Evolutionary conservation across 2,113 vertebrate genomes (phyloP), one percentile per base, ranked within the genome.

Genomic region (Pterophyllum scalare): DNA sequence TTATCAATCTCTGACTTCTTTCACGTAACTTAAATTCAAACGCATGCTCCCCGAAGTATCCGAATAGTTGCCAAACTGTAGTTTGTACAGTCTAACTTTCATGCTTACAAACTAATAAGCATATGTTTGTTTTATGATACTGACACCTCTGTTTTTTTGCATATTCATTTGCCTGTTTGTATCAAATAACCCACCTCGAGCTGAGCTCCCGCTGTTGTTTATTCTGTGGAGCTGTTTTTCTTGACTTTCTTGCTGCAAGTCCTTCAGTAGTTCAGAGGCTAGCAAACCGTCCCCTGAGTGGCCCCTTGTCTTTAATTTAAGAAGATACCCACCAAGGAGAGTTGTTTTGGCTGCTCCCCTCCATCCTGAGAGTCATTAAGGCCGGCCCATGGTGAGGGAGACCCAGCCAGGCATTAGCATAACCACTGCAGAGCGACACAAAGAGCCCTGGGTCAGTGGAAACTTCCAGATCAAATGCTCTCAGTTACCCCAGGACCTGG

Each of bases 111-210:
- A 79, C 77, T 54, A 61, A 85, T 82, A 43, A 91, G 65, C 88
- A 80, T 76, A 64, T 84, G 84, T 91, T 89, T 92, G 85, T 83
- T 90, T 84, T 77, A 79, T 35, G 83, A 74, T 83, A 75, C 78
- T 77, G 62, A 81, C 28, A 22, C 60, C 31, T 22, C 77, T 76
- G 67, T 54, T 77, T 67, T 19, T 94, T 92, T 92, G 81, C 87
- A 92, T 92, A 82, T 87, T 81, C 59, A 89, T 93, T 92, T 92
- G 85, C 82, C 76, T 93, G 84, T 75, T 89, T 89, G 83, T 90
- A 84, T 92, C 90, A 64, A 52, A 87, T 89, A 60, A 79, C 59
- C 58, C 86, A 79, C 64, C 80, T 75, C 14, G 19, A 87, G 75
- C 84, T 22, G 46, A 57, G 74, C 76, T 80, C 79, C 83, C 14